Conservation (phyloP, 2,113 vertebrate species). For the Phylloscopus trochilus region DNA sequence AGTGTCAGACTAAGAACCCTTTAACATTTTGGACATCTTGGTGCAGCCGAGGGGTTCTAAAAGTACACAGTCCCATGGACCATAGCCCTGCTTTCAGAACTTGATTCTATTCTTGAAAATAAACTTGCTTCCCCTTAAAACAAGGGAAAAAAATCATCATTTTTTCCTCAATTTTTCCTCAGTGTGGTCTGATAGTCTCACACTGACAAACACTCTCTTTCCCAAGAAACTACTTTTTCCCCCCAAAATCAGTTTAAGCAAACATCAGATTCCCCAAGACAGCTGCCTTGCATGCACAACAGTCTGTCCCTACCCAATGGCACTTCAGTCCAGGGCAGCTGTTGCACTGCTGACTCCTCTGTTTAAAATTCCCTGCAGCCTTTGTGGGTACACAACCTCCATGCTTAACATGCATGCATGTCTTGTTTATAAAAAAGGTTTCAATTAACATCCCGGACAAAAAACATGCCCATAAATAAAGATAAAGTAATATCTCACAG, state of each 20-base stretch:
- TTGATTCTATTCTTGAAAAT: not conserved
- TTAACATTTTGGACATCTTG: not conserved
- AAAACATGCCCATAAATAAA: not conserved
- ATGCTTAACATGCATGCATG: not conserved
- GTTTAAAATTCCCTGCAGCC: not conserved
- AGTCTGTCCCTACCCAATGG: too few species aligned
- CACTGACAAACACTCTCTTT: not conserved
- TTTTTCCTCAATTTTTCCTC: not conserved
- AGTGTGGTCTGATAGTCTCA: not conserved
- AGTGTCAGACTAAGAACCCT: not conserved
- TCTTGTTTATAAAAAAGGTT: not conserved
- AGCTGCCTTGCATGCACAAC: not conserved
- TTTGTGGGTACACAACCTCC: not conserved
- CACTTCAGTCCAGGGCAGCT: not conserved
- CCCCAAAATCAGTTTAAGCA: not conserved
- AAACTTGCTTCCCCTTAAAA: not conserved
- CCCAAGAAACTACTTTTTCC: not conserved
- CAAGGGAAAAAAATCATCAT: accelerated
- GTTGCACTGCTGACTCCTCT: not conserved
- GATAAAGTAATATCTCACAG: not conserved
- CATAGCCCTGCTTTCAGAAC: not conserved
- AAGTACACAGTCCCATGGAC: not conserved
- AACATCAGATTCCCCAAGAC: not conserved
- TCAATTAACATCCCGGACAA: not conserved
- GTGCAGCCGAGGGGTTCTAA: not conserved